Conservation (phyloP, 2,888 invertebrate species). For the Bombylius major region DNA sequence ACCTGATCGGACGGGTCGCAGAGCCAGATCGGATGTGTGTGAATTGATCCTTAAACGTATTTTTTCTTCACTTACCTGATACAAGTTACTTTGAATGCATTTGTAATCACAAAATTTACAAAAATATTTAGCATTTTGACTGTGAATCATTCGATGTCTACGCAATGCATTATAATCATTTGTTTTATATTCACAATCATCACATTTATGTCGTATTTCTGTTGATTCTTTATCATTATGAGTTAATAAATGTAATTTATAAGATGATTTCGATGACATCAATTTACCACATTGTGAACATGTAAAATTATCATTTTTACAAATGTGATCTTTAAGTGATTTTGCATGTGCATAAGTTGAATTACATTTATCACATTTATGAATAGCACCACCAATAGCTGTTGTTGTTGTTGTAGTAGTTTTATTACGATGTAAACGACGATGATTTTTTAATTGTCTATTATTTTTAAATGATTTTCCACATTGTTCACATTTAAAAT, state of each 20-base stretch:
- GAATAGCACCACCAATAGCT: slow-evolving; percentile 13
- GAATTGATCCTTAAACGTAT: too few species aligned
- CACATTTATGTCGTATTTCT: slow-evolving; percentile 54
- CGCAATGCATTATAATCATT: slow-evolving; percentile 72
- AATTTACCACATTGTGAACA: slow-evolving; percentile 38
- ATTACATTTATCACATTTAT: slow-evolving; percentile 37
- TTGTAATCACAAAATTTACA: slow-evolving; percentile 69
- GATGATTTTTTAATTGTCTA: slow-evolving; percentile 68
- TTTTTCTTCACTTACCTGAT: slow-evolving; percentile 39
- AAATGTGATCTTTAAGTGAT: slow-evolving; percentile 40
- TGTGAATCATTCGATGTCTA: slow-evolving; percentile 64
- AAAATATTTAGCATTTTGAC: slow-evolving; percentile 60
- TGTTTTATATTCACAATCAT: slow-evolving; percentile 56
- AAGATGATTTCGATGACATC: slow-evolving; percentile 37
- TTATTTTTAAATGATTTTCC: slow-evolving; percentile 66
- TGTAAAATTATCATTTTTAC: slow-evolving; percentile 40
- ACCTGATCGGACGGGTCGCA: too few species aligned
- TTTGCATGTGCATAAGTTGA: slow-evolving; percentile 29
- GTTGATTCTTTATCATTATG: slow-evolving; percentile 19
- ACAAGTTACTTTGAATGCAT: slow-evolving; percentile 67
- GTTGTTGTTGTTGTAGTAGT: slow-evolving; percentile 12
- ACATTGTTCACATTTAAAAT: slow-evolving; percentile 50
- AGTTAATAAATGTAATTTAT: slow-evolving; percentile 41
- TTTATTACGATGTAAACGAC: slow-evolving; percentile 44
- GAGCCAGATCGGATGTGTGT: too few species aligned